A percentile compares a stretch with the other conserved stretches of the same genome.
These are phyloP conservation scores for Pteronotus mesoamericanus DNA, from an alignment of 2,797 vertebrate genomes.

Conservation along the genomic window DNA sequence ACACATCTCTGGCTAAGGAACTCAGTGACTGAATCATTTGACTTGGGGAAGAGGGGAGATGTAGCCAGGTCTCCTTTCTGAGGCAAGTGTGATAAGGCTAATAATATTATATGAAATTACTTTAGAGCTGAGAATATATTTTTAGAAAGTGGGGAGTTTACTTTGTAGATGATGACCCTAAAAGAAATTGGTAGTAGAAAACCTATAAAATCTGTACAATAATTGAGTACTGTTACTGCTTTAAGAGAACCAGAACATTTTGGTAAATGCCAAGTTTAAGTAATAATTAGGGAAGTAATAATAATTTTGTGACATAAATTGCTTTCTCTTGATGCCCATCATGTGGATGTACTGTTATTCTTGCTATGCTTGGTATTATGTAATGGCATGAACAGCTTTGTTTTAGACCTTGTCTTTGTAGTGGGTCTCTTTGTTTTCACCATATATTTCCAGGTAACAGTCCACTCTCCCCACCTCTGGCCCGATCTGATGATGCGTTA, in stretches of 20 bases:
- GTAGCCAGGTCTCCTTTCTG: not conserved
- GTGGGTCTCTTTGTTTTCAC: not conserved
- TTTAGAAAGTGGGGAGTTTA: not conserved
- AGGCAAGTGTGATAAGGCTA: not conserved
- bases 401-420: not conserved
- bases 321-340: not conserved
- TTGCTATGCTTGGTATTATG: not conserved
- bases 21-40: not conserved
- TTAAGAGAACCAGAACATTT: not conserved
- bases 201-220: not conserved
- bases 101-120: not conserved
- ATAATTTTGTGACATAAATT: not conserved
- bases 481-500: not conserved
- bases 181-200: not conserved
- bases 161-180: not conserved
- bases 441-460: not conserved
- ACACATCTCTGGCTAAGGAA: not conserved
- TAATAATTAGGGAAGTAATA: not conserved
- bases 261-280: not conserved
- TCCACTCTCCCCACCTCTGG: not conserved
- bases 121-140: not conserved
- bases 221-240: not conserved
- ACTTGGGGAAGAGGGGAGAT: not conserved
- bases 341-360: not conserved
- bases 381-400: not conserved